Evolutionary conservation across 1,140 invertebrate species (phyloP).

Genomic region (Melitaea cinxia): DNA sequence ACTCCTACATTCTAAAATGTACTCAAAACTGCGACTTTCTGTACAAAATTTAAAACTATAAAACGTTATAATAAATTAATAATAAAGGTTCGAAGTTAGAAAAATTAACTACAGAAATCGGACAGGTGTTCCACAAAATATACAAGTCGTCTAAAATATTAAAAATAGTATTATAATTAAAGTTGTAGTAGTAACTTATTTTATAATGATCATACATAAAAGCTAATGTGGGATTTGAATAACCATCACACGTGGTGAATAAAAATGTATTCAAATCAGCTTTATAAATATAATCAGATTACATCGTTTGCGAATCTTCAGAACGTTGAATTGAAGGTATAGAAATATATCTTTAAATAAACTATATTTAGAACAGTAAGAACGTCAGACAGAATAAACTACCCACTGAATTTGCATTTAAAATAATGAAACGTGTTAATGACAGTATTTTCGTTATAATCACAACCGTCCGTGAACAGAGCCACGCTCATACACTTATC

Average conservation of each 20-base stretch:
- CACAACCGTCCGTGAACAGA: slow-evolving; percentile 26
- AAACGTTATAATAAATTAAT: background rate
- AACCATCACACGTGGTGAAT: too few species aligned
- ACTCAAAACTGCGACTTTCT: background rate
- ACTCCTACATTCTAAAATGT: background rate
- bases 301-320: too few species aligned
- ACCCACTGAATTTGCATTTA: too few species aligned
- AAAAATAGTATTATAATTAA: slow-evolving; percentile 13
- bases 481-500: background rate
- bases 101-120: slow-evolving; percentile 12
- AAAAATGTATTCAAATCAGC: too few species aligned
- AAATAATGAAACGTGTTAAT: background rate
- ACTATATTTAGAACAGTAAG: too few species aligned
- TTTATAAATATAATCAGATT: too few species aligned
- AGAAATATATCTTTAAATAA: too few species aligned
- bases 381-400: too few species aligned
- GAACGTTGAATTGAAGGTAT: too few species aligned
- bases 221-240: background rate
- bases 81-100: background rate
- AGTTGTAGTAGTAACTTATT: background rate
- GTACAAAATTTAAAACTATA: slow-evolving; percentile 3
- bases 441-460: background rate
- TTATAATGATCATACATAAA: background rate
- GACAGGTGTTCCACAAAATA: slow-evolving; percentile 13
- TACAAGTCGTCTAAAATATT: slow-evolving; percentile 20